These are phyloP conservation scores for Agriopis marginaria DNA, from an alignment of 2,888 invertebrate species.

Conservation along the genomic window DNA sequence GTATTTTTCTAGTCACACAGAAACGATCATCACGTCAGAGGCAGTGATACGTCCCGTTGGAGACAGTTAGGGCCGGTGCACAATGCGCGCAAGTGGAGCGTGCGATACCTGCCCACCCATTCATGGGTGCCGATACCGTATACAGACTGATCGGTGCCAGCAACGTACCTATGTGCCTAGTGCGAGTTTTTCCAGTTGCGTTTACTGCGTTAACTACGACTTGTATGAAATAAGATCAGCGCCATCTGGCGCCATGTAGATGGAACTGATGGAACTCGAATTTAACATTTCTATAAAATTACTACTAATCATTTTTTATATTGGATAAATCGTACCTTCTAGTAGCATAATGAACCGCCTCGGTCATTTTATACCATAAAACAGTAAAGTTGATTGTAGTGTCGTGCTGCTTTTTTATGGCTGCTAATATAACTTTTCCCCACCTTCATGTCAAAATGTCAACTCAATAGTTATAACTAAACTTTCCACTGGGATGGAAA, in stretches of 20 bases:
- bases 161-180: background rate
- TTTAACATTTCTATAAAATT: too few relatives aligned
- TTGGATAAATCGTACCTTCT: background rate
- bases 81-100: constrained; percentile 56
- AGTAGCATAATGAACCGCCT: background rate
- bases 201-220: too few relatives aligned
- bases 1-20: background rate
- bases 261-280: too few relatives aligned
- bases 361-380: constrained; percentile 22
- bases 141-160: constrained; percentile 14
- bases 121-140: constrained; percentile 46
- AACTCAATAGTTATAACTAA: constrained; percentile 4
- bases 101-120: constrained; percentile 59
- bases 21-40: constrained; percentile 11
- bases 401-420: constrained; percentile 18
- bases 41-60: constrained; percentile 19
- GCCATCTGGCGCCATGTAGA: too few relatives aligned
- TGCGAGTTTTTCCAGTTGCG: too few relatives aligned
- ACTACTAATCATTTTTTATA: background rate
- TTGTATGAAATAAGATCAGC: too few relatives aligned
- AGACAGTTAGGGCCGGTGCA: constrained; percentile 17
- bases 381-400: constrained; percentile 27
- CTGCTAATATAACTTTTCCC: constrained; percentile 18
- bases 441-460: constrained; percentile 13
- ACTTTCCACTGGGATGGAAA: constrained; percentile 22